phyloP scores from a whole-genome alignment of 2,888 invertebrate genomes.

The Cinara cedri region DNA sequence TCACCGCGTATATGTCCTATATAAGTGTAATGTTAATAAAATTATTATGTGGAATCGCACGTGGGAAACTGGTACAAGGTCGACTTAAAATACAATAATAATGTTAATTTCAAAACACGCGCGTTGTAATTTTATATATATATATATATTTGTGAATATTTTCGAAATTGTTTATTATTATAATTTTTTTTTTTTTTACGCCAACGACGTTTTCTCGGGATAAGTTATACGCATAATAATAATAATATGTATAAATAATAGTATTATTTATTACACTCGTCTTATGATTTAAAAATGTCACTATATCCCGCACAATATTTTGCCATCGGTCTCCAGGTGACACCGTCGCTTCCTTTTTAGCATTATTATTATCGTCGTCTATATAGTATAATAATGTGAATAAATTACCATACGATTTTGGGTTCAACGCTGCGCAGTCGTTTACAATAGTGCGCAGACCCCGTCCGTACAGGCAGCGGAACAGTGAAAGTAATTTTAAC shows the following conservation, averaged over 20 bases:
- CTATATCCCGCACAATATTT: background rate
- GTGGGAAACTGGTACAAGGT: conserved; percentile 51
- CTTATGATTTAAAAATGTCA: too few species aligned
- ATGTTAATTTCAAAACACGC: conserved; percentile 38
- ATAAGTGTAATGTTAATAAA: too few species aligned
- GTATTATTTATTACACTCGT: too few species aligned
- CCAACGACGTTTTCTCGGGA: too few species aligned
- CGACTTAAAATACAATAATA: background rate
- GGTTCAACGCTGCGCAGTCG: background rate
- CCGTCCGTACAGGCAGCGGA: background rate
- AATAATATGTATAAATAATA: conserved; percentile 16
- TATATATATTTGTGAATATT: too few species aligned
- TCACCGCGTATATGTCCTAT: background rate
- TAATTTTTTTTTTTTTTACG: too few species aligned
- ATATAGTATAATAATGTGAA: background rate
- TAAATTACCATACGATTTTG: conserved; percentile 40
- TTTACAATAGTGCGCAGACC: too few species aligned
- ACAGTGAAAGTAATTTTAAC: conserved; percentile 34
- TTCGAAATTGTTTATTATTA: too few species aligned
- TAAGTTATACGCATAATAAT: too few species aligned
- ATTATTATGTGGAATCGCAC: background rate
- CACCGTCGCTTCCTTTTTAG: background rate
- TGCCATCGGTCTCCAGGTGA: background rate
- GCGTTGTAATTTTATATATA: too few species aligned
- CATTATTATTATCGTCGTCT: conserved; percentile 12